Base-by-base conservation (phyloP, 2,797 vertebrate species). In the Oreortyx pictus region DNA sequence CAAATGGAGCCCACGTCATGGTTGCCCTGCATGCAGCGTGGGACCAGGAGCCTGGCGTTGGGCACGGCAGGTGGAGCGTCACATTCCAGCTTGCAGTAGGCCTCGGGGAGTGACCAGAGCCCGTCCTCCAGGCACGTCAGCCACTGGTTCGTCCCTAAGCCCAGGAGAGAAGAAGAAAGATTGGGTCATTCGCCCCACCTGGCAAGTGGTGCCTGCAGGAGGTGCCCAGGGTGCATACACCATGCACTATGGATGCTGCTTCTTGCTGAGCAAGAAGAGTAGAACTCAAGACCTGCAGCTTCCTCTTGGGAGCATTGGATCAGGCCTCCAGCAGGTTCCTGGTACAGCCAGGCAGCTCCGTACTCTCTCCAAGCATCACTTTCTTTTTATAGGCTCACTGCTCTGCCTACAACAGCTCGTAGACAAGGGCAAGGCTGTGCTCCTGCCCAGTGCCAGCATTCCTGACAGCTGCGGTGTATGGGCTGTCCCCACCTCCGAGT, bases 81-180 rank as follows among this genome's bases (percentile, higher is more conserved):
- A 4, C 99, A 99, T 88, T 99, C 99, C 44, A 99, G 96, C 97
- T 99, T 99, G 97, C 99, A 99, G 97, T 98, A 99, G 61, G 98
- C 99, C 95, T 99, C 99, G 0, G 99, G 99, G 74, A 99, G 98
- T 2, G 99, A 99, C 99, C 99, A 99, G 70, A 99, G 97, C 11
- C 99, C 98, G 0, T 99, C 99, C 81, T 98, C 98, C 94, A 99
- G 97, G 96, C 99, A 99, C 73, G 97, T 98, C 96, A 99, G 91
- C 97, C 98, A 98, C 41, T 99, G 98, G 90, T 97, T 99, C 95
- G 97, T 96, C 80, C 99, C 99, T 99, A 91, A 60, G 3, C 89
- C 95, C 95, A 59, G 75, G 71, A 95, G 82, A 97, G 82, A 96
- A 91, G 56, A 11, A 86, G 19, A 0, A 2, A 56, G 52, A 47